phyloP scores from a whole-genome alignment of 2,797 vertebrate genomes.

The Catharus ustulatus region DNA sequence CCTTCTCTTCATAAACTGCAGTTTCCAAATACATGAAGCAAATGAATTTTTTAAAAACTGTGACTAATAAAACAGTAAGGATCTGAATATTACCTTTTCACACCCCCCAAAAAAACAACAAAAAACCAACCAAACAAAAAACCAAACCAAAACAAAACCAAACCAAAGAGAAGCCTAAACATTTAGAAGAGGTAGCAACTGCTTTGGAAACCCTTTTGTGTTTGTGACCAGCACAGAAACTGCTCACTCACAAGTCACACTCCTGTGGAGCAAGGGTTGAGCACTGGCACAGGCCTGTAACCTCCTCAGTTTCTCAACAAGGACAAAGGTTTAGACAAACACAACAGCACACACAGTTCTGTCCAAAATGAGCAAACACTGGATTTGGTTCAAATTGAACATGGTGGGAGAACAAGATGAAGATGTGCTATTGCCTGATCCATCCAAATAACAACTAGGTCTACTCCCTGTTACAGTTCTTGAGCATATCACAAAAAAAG shows the following conservation, averaged over 20 bases:
- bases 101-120: not conserved
- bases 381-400: not conserved
- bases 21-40: not conserved
- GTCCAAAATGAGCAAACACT: not conserved
- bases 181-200: not conserved
- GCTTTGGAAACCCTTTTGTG: not conserved
- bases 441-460: not conserved
- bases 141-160: not conserved
- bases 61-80: not conserved
- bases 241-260: fast-evolving
- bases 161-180: not conserved
- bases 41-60: not conserved
- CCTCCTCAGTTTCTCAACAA: not conserved
- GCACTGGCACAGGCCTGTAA: not conserved
- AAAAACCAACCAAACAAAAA: too few relatives aligned
- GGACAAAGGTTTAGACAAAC: conserved; percentile 22
- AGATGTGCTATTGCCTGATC: not conserved
- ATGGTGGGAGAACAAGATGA: not conserved
- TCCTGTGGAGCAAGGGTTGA: not conserved
- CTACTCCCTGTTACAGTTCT: not conserved
- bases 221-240: not conserved
- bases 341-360: not conserved
- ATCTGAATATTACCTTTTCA: not conserved
- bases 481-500: not conserved
- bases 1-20: not conserved